phyloP scores from a whole-genome alignment of 2,888 invertebrate genomes.

The Leptopterna dolabrata region DNA sequence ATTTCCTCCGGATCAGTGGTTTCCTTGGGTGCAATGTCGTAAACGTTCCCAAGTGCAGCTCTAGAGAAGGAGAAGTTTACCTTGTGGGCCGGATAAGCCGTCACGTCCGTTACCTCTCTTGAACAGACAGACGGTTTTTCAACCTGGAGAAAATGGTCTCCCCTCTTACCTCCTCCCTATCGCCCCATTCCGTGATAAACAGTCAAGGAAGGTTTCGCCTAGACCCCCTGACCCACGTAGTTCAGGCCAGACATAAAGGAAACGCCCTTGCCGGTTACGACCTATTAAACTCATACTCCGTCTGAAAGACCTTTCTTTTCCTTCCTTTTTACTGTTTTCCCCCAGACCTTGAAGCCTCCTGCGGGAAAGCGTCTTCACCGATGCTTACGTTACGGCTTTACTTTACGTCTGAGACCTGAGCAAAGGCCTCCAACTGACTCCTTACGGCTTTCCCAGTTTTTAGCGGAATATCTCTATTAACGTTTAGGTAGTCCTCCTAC shows the following conservation, averaged over 20 bases:
- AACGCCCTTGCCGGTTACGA: slow-evolving; percentile 33
- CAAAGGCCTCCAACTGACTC: not conserved
- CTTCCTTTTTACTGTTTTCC: not conserved
- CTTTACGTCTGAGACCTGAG: not conserved
- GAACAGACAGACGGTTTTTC: not conserved
- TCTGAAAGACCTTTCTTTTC: not conserved
- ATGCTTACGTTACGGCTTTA: not conserved
- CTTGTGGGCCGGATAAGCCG: not conserved
- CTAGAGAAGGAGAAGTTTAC: not conserved
- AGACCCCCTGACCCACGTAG: slow-evolving; percentile 2
- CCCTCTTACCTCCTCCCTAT: not conserved
- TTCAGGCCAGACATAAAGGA: slow-evolving; percentile 27
- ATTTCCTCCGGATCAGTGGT: no score
- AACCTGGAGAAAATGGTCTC: not conserved
- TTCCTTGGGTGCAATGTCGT: not conserved
- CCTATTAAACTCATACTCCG: slow-evolving; percentile 31
- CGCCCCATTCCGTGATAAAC: not conserved
- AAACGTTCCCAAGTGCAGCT: not conserved
- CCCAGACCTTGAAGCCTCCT: not conserved
- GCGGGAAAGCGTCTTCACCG: slow-evolving; percentile 11
- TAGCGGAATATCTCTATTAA: not conserved
- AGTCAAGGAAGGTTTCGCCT: not conserved
- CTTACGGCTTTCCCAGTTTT: not conserved
- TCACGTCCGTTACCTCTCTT: not conserved
- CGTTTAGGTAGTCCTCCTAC: not conserved